Conservation (phyloP, 1,140 invertebrate species). For the Platorchestia sp. region DNA sequence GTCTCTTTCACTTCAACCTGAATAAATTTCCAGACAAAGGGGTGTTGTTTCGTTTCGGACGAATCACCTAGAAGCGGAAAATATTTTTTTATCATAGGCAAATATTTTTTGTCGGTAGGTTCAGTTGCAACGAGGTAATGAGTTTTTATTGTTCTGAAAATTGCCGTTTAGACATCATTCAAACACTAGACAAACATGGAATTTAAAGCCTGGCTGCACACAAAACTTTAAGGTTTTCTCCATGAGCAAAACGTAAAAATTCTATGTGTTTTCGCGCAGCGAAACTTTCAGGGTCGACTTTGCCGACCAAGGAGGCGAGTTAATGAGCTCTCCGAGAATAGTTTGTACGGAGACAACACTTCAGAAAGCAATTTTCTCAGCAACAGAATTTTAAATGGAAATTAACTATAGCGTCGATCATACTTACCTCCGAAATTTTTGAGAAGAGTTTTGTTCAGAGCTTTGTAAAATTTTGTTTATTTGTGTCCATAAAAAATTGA, state of each 20-base stretch:
- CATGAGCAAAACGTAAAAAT: background rate
- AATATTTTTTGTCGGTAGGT: background rate
- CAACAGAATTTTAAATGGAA: too few species aligned
- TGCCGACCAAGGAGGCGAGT: too few species aligned
- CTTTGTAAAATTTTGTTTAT: too few species aligned
- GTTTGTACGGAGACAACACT: too few species aligned
- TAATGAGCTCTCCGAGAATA: too few species aligned
- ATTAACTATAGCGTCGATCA: too few species aligned
- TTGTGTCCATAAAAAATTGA: too few species aligned
- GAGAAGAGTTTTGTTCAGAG: too few species aligned
- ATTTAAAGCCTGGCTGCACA: background rate
- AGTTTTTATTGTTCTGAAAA: background rate
- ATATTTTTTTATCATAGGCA: background rate
- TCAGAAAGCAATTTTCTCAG: too few species aligned
- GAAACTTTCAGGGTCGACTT: too few species aligned
- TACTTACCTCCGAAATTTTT: too few species aligned
- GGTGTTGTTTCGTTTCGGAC: background rate
- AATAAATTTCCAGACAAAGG: background rate
- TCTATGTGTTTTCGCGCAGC: background rate
- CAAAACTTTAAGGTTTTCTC: background rate
- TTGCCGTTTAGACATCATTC: background rate
- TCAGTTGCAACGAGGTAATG: background rate
- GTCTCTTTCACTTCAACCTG: background rate
- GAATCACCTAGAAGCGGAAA: background rate
- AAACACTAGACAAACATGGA: background rate